Percentiles rank a stretch among this genome's conserved stretches.
Evolutionary conservation across 1,140 invertebrate species (phyloP).

Genomic region (Nylanderia fulva): DNA sequence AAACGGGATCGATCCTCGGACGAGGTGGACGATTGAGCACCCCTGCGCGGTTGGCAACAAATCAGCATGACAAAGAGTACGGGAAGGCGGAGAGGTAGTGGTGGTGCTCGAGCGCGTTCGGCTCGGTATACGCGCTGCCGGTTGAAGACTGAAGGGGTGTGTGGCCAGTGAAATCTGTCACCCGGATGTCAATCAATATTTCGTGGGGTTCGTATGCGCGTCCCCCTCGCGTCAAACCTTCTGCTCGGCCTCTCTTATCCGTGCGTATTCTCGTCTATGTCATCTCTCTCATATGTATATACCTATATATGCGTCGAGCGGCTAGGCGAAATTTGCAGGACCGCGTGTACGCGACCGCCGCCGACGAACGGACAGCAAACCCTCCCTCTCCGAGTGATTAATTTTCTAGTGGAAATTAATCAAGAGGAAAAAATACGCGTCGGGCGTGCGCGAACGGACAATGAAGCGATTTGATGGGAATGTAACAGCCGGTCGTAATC

Average conservation of each 20-base stretch:
- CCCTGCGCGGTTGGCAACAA: slow-evolving; percentile 76
- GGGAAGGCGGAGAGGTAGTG: slow-evolving; percentile 60
- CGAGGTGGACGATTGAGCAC: slow-evolving; percentile 68
- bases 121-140: slow-evolving; percentile 71
- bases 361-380: neutral
- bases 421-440: slow-evolving; percentile 69
- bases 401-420: slow-evolving; percentile 75
- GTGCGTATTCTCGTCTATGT: slow-evolving; percentile 3
- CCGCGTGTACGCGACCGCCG: slow-evolving; percentile 30
- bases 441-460: slow-evolving; percentile 45
- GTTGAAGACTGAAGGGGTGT: slow-evolving; percentile 76
- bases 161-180: slow-evolving; percentile 84
- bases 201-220: slow-evolving; percentile 77
- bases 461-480: slow-evolving; percentile 69
- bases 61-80: slow-evolving; percentile 83
- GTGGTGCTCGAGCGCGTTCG: slow-evolving; percentile 21
- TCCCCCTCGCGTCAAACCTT: slow-evolving; percentile 64
- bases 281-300: slow-evolving; percentile 2
- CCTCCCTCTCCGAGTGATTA: slow-evolving; percentile 62
- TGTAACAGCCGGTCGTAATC: slow-evolving; percentile 65
- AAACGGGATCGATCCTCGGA: slow-evolving; percentile 13
- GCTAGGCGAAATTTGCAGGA: slow-evolving; percentile 14
- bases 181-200: slow-evolving; percentile 85
- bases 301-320: neutral
- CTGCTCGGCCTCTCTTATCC: slow-evolving; percentile 59